Evolutionary conservation across 2,797 vertebrate genomes (phyloP), one percentile per base, ranked within the genome.

Genomic region (Muscicapa striata): DNA sequence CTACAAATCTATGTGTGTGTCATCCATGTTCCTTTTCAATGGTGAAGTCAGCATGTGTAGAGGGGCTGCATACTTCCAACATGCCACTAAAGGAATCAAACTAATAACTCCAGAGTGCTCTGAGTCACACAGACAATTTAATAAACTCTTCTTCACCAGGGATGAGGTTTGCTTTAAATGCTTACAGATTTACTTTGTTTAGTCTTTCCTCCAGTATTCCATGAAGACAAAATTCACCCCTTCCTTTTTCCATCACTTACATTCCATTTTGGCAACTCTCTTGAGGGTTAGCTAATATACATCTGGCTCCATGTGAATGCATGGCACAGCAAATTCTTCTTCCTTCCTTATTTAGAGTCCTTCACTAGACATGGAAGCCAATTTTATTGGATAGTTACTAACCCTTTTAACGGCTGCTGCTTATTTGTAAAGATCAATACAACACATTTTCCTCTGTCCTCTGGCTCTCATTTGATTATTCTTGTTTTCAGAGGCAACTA

Each of bases 101-200:
- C 54, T 79, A 88, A 69, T 74, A 83, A 85, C 52, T 68, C 6
- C 91, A 66, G 36, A 34, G 58, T 68, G 46, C 55, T 92, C 51
- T 78, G 79, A 92, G 52, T 82, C 69, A 84, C 74, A 90, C 23
- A 79, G 55, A 91, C 88, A 93, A 69, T 51, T 88, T 69, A 89
- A 14, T 68, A 69, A 89, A 70, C n/a, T 86, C 69, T 75, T 85
- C 80, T 88, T 93, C 52, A 87, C 38, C 29, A 43, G 43, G 45
- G 38, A 63, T 46, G 59, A 90, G 29, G 48, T 76, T 92, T 91
- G 45, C 24, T 93, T 52, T 93, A 90, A 94, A 27, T 88, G 63
- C 55, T 88, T 82, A 34, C 85, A 95, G 79, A 93, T 84, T 91
- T 78, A 49, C 38, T 91, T 79, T 81, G 63, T 79, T 88, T 74